These are phyloP conservation scores for Lindbergichthys nudifrons DNA, from an alignment of 2,797 vertebrate species.

Conservation along the genomic window DNA sequence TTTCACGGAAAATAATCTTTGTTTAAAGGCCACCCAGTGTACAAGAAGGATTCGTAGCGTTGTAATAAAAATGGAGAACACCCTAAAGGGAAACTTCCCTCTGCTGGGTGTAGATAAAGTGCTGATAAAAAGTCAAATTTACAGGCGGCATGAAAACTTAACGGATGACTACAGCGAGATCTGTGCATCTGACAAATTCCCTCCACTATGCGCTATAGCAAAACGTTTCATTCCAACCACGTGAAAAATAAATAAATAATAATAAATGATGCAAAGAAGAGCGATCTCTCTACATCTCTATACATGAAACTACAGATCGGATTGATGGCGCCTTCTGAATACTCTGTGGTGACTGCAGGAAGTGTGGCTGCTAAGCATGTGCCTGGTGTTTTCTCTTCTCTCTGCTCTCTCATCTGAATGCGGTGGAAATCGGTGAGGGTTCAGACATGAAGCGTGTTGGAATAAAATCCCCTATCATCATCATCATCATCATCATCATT, in stretches of 20 bases:
- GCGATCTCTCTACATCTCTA: not conserved
- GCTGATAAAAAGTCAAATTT: not conserved
- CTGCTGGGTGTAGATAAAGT: not conserved
- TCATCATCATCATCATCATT: not conserved
- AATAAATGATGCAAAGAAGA: not conserved
- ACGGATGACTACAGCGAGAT: not conserved
- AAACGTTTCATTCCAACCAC: too few relatives aligned
- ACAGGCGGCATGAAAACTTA: not conserved
- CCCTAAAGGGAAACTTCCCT: not conserved
- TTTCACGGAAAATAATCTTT: not conserved
- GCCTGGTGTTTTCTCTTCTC: too few relatives aligned
- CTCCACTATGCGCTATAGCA: too few relatives aligned
- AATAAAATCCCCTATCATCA: not conserved
- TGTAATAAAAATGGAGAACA: not conserved
- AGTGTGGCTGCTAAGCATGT: too few relatives aligned
- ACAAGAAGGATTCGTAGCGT: not conserved
- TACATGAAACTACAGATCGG: not conserved
- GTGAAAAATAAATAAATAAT: too few relatives aligned
- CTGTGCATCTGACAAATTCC: too few relatives aligned
- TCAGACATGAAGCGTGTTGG: not conserved
- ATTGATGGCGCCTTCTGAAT: not conserved
- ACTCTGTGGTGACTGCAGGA: not conserved
- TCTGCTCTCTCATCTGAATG: too few relatives aligned
- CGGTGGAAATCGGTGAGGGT: too few relatives aligned
- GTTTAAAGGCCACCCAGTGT: constrained; percentile 1